Evolutionary conservation across 2,113 vertebrate genomes (phyloP), one percentile per base, ranked within the genome.

Genomic region (Physeter macrocephalus): DNA sequence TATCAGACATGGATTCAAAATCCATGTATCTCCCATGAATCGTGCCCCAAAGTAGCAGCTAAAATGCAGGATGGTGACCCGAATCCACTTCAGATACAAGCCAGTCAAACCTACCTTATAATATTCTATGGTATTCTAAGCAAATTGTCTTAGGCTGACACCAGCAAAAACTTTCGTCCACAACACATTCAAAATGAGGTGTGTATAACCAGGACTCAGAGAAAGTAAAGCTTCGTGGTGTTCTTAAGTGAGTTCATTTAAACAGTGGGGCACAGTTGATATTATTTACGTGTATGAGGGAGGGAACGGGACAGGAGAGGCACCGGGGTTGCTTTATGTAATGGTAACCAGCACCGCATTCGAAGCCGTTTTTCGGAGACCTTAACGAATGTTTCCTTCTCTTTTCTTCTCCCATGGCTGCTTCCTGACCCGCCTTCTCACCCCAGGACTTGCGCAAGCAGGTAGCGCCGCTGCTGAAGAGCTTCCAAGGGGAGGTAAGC

Each of bases 401-500:
- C 39, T 97, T 97, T 96, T 94, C 97, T 97, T 91, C 36, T 31
- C 0, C 10, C 5, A 34, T 59, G 96, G 80, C 94, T 85, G 46
- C 46, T 92, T 97, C 93, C 97, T 98, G 96, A 98, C 92, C 86
- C 43, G 20, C 93, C 3, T 96, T 97, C 54, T 54, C 97, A 80
- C 99, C 98, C 97, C 94, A 99, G 99, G 99, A 99, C 98, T 98
- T 99, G 97, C 99, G 99, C 98, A 99, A 99, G 99, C 99, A 99
- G 99, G 99, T 99, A 98, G 99, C 99, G 96, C 99, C 99, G 0
- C 98, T 99, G 95, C 99, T 99, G 98, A 99, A 99, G 99, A 99
- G 99, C 99, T 99, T 99, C 99, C 99, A 99, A 98, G 99, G 99
- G 97, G 99, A 99, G 99, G 99, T 99, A 99, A 99, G 99, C 98